Conservation (phyloP, 2,888 invertebrate genomes). For the Pandemis cinnamomeana region DNA sequence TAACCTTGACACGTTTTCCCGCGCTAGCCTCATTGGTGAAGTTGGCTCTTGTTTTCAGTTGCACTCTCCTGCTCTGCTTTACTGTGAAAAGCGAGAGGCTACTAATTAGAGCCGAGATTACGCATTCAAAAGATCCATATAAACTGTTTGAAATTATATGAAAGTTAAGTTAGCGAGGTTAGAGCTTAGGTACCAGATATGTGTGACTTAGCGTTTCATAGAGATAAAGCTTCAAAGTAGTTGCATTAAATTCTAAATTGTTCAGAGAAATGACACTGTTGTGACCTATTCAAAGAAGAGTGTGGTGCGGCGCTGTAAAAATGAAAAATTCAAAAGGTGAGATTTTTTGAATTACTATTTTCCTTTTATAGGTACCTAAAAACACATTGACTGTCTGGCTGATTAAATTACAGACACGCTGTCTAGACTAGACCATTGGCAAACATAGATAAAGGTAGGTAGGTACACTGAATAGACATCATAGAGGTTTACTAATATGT, state of each 20-base stretch:
- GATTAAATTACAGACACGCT: too few relatives aligned
- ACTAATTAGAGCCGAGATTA: slow-evolving; percentile 58
- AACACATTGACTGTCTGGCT: too few relatives aligned
- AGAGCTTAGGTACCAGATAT: slow-evolving; percentile 12
- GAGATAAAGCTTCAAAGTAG: slow-evolving; percentile 14
- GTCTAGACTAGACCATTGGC: too few relatives aligned
- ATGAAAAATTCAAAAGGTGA: slow-evolving; percentile 72
- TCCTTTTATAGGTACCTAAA: neutral
- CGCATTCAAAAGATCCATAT: neutral
- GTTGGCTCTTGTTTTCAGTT: slow-evolving; percentile 72
- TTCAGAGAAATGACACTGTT: slow-evolving; percentile 57
- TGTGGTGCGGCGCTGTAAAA: slow-evolving; percentile 59
- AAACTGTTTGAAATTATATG: slow-evolving; percentile 10
- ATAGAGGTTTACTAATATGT: too few relatives aligned
- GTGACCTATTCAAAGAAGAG: slow-evolving; percentile 60
- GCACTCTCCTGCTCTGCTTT: slow-evolving; percentile 77
- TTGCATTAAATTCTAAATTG: slow-evolving; percentile 14
- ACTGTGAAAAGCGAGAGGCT: slow-evolving; percentile 66
- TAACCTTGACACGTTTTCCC: slow-evolving; percentile 83
- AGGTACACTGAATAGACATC: too few relatives aligned
- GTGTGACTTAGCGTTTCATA: slow-evolving; percentile 28
- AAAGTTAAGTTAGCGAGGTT: neutral
- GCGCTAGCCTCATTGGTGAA: slow-evolving; percentile 68
- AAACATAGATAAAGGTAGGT: too few relatives aligned
- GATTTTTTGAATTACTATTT: slow-evolving; percentile 38